Evolutionary conservation across 2,888 invertebrate species (phyloP).

Genomic region (Lepidochrysops patricia): DNA sequence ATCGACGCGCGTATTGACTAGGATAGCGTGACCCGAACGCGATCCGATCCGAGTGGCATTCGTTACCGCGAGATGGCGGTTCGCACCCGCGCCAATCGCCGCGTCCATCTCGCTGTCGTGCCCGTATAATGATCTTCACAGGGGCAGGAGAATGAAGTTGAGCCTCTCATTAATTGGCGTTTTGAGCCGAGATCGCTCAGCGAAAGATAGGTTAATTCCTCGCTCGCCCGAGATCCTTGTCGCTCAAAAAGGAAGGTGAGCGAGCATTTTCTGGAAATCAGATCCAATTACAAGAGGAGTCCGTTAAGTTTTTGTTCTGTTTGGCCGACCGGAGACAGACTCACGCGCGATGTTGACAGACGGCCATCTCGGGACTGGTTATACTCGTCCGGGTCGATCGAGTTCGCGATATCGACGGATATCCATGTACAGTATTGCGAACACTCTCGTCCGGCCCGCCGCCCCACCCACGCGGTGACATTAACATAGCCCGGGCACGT

Average conservation of each 20-base stretch:
- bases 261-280: constrained; percentile 73
- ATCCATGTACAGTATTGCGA: constrained; percentile 44
- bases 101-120: constrained; percentile 73
- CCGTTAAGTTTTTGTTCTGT: constrained; percentile 72
- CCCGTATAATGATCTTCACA: constrained; percentile 75
- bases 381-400: constrained; percentile 37
- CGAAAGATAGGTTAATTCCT: constrained; percentile 75
- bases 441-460: constrained; percentile 40
- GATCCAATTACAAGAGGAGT: constrained; percentile 71
- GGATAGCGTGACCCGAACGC: constrained; percentile 74
- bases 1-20: constrained; percentile 59
- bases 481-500: constrained; percentile 72
- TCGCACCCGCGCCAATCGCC: constrained; percentile 66
- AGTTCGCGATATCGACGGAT: constrained; percentile 31
- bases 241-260: constrained; percentile 71
- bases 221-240: constrained; percentile 69
- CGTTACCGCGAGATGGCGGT: constrained; percentile 71
- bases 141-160: constrained; percentile 74
- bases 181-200: constrained; percentile 72
- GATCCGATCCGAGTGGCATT: constrained; percentile 66
- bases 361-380: constrained; percentile 41
- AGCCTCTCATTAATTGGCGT: constrained; percentile 75
- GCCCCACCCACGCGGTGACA: constrained; percentile 70
- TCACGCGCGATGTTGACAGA: constrained; percentile 62
- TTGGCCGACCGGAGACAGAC: constrained; percentile 47